Conservation (phyloP, 2,113 vertebrate species). For the Henicopernis longicauda region DNA sequence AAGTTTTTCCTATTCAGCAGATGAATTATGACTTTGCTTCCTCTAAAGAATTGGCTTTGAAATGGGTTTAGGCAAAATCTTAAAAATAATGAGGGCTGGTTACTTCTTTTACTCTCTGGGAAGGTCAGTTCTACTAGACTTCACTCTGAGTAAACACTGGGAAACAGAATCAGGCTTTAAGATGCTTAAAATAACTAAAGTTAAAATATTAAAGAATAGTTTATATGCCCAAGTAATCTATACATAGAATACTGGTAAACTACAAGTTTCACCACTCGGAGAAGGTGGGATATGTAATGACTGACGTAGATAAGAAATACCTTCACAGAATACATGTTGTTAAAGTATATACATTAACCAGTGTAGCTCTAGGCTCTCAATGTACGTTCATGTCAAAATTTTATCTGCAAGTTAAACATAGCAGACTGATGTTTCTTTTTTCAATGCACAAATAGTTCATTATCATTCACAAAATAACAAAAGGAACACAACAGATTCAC, state of each 20-base stretch:
- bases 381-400: background rate
- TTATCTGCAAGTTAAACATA: background rate
- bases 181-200: background rate
- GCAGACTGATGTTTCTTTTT: background rate
- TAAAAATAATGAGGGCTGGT: background rate
- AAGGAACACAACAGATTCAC: background rate
- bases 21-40: slow-evolving; percentile 16
- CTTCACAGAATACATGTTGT: background rate
- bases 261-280: background rate
- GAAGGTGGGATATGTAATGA: background rate
- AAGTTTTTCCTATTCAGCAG: background rate
- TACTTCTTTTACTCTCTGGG: background rate
- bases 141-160: background rate
- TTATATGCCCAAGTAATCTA: background rate
- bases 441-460: background rate
- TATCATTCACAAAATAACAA: background rate
- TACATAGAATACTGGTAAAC: background rate
- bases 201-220: background rate
- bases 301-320: background rate
- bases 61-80: background rate
- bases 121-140: background rate
- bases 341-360: background rate
- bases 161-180: background rate
- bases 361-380: background rate
- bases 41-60: slow-evolving; percentile 15